A percentile compares a stretch with the other conserved stretches of the same genome.
These are phyloP conservation scores for Macropus fuliginosus DNA, from an alignment of 2,797 vertebrate species.

Conservation along the genomic window DNA sequence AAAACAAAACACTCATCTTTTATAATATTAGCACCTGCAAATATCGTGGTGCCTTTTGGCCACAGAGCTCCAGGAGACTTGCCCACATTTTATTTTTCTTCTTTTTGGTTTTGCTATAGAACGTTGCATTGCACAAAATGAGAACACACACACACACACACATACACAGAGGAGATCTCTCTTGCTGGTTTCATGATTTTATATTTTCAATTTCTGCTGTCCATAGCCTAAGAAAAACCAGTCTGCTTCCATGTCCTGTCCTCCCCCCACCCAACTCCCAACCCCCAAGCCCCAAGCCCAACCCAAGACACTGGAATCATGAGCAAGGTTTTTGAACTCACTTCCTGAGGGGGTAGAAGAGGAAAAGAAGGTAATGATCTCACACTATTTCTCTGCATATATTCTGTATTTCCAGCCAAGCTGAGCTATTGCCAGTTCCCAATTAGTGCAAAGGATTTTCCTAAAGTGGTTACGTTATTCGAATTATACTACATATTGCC, in stretches of 20 bases:
- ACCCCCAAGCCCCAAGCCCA: background rate
- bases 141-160: background rate
- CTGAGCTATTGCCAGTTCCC: background rate
- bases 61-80: background rate
- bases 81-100: background rate
- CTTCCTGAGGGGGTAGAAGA: background rate
- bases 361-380: background rate
- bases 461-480: background rate
- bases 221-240: background rate
- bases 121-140: background rate
- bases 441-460: background rate
- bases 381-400: background rate
- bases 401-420: background rate
- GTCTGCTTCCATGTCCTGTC: background rate
- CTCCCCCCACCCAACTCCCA: background rate
- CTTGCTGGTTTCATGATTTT: background rate
- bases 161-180: background rate
- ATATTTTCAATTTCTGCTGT: background rate
- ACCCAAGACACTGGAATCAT: background rate
- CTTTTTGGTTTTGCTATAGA: background rate
- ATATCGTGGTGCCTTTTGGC: background rate
- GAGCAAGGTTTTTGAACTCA: background rate
- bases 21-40: background rate
- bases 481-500: background rate
- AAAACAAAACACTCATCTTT: constrained; percentile 8